phyloP scores from a whole-genome alignment of 2,888 invertebrate genomes.

The Hydrotaea cyrtoneurina region DNA sequence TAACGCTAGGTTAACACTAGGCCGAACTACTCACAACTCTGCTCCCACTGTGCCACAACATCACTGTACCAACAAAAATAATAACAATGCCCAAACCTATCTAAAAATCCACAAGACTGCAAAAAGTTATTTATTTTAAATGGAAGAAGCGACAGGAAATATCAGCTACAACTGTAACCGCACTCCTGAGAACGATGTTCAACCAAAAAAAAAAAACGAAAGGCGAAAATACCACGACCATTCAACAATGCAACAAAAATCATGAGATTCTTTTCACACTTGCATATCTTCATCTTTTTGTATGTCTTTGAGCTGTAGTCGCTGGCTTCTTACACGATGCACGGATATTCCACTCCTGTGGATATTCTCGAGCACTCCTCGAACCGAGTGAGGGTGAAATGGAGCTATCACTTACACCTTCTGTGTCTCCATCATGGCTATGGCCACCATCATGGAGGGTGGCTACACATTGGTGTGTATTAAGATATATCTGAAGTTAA shows the following conservation, averaged over 20 bases:
- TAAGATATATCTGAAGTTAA: slow-evolving; percentile 45
- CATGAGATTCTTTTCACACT: background rate
- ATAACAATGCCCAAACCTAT: slow-evolving; percentile 20
- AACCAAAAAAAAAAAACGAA: background rate
- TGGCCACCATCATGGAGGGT: background rate
- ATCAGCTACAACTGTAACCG: slow-evolving; percentile 21
- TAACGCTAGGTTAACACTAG: too few relatives aligned
- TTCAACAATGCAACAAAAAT: background rate
- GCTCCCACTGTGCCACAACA: background rate
- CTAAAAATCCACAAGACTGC: slow-evolving; percentile 9
- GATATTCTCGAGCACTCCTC: slow-evolving; percentile 37
- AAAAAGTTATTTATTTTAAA: slow-evolving; percentile 39
- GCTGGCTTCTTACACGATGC: slow-evolving; percentile 1
- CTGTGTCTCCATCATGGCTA: background rate
- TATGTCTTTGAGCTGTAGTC: background rate
- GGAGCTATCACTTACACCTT: background rate
- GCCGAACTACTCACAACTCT: background rate
- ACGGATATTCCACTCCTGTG: slow-evolving; percentile 35
- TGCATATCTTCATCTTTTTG: background rate
- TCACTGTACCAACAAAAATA: background rate
- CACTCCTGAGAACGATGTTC: slow-evolving; percentile 29
- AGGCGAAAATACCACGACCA: background rate
- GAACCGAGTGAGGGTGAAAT: background rate
- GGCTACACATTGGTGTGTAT: slow-evolving; percentile 25
- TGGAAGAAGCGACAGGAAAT: background rate